phyloP scores from a whole-genome alignment of 2,888 invertebrate species.

The Celastrina argiolus region DNA sequence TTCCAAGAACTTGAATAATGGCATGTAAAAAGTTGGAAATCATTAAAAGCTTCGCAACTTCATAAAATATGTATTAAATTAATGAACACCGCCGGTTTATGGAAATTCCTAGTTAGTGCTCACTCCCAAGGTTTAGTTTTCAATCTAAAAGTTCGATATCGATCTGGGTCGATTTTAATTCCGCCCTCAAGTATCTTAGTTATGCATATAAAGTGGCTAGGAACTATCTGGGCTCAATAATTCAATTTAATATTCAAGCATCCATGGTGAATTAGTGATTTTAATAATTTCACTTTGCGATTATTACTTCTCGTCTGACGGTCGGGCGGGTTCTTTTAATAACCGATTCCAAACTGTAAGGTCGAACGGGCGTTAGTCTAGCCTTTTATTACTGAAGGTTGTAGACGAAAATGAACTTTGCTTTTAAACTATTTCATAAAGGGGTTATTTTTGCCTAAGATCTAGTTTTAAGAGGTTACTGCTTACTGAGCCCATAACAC shows the following conservation, averaged over 20 bases:
- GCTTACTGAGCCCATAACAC: too few relatives aligned
- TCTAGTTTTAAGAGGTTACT: background rate
- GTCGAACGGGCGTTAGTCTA: constrained; percentile 5
- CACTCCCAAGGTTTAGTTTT: constrained; percentile 31
- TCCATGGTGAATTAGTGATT: background rate
- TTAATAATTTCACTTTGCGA: background rate
- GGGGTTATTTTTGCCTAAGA: background rate
- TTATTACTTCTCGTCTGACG: background rate
- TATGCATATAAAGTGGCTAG: constrained; percentile 26
- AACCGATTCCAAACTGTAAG: background rate
- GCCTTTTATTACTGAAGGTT: background rate
- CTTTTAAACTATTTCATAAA: background rate
- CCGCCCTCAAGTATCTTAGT: constrained; percentile 29
- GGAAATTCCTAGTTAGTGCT: constrained; percentile 13
- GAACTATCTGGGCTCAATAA: constrained; percentile 23
- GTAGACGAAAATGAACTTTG: background rate
- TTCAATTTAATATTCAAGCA: constrained; percentile 25
- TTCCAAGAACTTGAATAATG: background rate
- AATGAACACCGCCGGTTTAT: constrained; percentile 18
- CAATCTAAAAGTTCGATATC: constrained; percentile 34
- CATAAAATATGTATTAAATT: constrained; percentile 13
- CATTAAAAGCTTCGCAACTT: constrained; percentile 11
- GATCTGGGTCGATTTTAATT: constrained; percentile 32
- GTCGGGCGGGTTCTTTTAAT: background rate
- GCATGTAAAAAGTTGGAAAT: background rate